A percentile compares a stretch with the other conserved stretches of the same genome.
Conservation (phyloP, 2,888 invertebrate genomes). For the Gisinianus flammeolus region DNA sequence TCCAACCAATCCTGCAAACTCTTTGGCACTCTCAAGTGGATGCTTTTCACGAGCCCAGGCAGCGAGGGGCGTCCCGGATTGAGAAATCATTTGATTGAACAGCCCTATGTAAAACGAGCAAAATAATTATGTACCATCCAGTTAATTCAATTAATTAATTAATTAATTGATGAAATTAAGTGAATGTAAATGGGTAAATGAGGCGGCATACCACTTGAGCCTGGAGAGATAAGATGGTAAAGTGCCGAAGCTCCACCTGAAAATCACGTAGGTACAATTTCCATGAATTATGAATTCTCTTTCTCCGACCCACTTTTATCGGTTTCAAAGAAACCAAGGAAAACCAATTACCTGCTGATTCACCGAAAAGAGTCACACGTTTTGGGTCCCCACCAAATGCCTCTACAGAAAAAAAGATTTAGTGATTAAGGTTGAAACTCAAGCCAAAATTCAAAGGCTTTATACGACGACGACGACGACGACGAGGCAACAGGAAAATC, state of each 20-base stretch:
- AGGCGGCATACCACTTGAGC: conserved; percentile 5
- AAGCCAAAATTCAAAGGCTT: no score
- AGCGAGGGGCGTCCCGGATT: conserved; percentile 9
- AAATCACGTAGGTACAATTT: no score
- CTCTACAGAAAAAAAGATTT: no score
- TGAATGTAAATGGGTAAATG: background rate
- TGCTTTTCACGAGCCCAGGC: background rate
- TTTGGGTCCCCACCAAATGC: conserved; percentile 35
- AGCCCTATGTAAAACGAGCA: background rate
- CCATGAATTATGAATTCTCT: no score
- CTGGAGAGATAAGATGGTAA: conserved; percentile 22
- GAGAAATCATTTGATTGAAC: conserved; percentile 4
- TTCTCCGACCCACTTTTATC: no score
- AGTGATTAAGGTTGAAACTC: no score
- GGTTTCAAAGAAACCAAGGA: no score
- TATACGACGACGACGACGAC: no score
- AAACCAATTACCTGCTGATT: no score
- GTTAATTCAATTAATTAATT: background rate
- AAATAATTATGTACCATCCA: background rate
- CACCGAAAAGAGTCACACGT: conserved; percentile 32
- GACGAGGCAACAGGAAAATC: no score
- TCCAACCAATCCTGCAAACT: conserved; percentile 2
- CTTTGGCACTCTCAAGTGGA: background rate
- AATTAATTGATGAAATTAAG: background rate
- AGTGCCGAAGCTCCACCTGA: conserved; percentile 29